Percentiles rank a stretch among this genome's conserved stretches.
phyloP scores from a whole-genome alignment of 2,113 vertebrate species.

The Aplodontia rufa region DNA sequence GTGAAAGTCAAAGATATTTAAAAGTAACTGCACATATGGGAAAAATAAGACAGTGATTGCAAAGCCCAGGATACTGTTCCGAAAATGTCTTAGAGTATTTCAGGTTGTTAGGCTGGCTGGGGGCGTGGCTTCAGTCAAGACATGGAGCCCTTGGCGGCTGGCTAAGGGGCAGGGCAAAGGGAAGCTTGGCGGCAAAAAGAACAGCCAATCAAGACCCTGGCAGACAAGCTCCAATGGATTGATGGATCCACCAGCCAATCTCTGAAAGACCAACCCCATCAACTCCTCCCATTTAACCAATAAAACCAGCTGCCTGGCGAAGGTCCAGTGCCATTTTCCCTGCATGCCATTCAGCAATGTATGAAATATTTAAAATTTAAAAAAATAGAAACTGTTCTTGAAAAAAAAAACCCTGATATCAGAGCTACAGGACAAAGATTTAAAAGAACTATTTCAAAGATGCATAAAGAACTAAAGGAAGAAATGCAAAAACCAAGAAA shows the following conservation, averaged over 20 bases:
- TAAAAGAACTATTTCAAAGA: not conserved
- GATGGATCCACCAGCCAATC: too few relatives aligned
- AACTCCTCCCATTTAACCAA: too few relatives aligned
- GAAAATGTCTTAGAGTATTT: not conserved
- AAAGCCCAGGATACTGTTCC: not conserved
- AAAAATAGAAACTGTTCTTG: not conserved
- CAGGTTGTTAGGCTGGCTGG: not conserved
- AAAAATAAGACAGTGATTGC: not conserved
- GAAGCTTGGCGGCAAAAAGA: too few relatives aligned
- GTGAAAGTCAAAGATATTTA: not conserved
- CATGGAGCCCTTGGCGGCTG: too few relatives aligned
- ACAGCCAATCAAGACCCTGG: too few relatives aligned
- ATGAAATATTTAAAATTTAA: not conserved
- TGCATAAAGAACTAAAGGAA: not conserved
- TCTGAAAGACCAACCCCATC: too few relatives aligned
- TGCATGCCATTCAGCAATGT: too few relatives aligned
- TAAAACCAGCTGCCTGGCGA: too few relatives aligned
- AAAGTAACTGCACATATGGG: not conserved
- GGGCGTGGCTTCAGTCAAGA: too few relatives aligned
- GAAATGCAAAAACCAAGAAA: not conserved
- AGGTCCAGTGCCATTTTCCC: too few relatives aligned
- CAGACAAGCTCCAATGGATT: too few relatives aligned
- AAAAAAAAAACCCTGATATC: not conserved
- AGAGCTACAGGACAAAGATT: not conserved
- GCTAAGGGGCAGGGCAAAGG: too few relatives aligned